A percentile compares a stretch with the other conserved stretches of the same genome.
Conservation (phyloP, 2,888 invertebrate species). For the Pinctada fucata region DNA sequence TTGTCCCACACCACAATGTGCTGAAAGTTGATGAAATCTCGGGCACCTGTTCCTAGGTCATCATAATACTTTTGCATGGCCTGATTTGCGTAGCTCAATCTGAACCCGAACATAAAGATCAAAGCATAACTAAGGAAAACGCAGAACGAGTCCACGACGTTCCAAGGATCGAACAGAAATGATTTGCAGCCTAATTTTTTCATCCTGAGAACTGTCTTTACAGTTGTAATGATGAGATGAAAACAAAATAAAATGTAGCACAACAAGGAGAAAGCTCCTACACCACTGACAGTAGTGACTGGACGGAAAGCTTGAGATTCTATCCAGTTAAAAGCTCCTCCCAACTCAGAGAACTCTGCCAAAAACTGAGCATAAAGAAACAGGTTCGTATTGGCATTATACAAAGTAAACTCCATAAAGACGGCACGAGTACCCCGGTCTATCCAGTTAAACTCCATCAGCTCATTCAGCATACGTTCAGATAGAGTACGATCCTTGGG, state of each 20-base stretch:
- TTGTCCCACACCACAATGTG: slow-evolving; percentile 74
- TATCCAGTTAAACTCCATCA: slow-evolving; percentile 60
- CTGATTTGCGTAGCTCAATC: slow-evolving; percentile 34
- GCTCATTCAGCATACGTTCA: slow-evolving; percentile 42
- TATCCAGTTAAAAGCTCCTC: slow-evolving; percentile 45
- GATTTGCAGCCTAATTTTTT: slow-evolving; percentile 37
- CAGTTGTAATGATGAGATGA: slow-evolving; percentile 36
- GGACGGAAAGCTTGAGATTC: slow-evolving; percentile 44
- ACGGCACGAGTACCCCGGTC: slow-evolving; percentile 67
- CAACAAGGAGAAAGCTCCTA: slow-evolving; percentile 42
- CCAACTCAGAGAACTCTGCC: slow-evolving; percentile 46
- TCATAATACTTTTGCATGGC: slow-evolving; percentile 47
- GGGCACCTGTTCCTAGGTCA: slow-evolving; percentile 34
- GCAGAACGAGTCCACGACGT: slow-evolving; percentile 43
- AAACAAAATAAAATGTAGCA: slow-evolving; percentile 50
- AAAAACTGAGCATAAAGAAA: slow-evolving; percentile 64
- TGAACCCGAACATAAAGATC: slow-evolving; percentile 40
- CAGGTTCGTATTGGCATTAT: slow-evolving; percentile 66
- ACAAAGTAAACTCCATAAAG: slow-evolving; percentile 70
- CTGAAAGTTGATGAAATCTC: slow-evolving; percentile 51
- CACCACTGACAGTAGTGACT: slow-evolving; percentile 40
- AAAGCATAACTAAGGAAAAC: slow-evolving; percentile 30
- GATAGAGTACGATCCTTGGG: slow-evolving; percentile 43
- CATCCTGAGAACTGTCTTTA: slow-evolving; percentile 38
- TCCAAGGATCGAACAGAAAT: slow-evolving; percentile 48